Evolutionary conservation across 1,140 invertebrate species (phyloP).

Genomic region (Heliothis virescens): DNA sequence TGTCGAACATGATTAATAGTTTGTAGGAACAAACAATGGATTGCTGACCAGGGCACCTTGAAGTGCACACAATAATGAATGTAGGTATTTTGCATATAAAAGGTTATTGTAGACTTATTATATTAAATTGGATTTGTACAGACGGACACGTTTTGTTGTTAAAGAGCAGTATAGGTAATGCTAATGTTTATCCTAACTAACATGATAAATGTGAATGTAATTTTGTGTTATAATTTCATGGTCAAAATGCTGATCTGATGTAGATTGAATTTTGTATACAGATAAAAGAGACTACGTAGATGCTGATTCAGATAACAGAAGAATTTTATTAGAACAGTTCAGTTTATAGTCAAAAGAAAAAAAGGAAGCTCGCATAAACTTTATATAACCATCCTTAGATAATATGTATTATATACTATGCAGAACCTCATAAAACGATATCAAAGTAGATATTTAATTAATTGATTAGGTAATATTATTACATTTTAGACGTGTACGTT

Average conservation of each 20-base stretch:
- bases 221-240: background rate
- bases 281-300: too few relatives aligned
- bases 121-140: conserved; percentile 33
- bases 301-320: too few relatives aligned
- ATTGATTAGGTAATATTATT: conserved; percentile 24
- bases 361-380: background rate
- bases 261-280: too few relatives aligned
- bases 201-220: too few relatives aligned
- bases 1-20: conserved; percentile 37
- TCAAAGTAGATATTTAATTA: background rate
- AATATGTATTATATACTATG: too few relatives aligned
- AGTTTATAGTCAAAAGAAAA: too few relatives aligned
- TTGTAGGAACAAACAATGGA: conserved; percentile 20
- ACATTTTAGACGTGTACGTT: background rate
- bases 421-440: background rate
- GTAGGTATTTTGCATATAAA: conserved; percentile 24
- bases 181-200: background rate
- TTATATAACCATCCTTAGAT: background rate
- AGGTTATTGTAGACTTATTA: conserved; percentile 10
- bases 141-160: background rate
- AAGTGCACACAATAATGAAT: conserved; percentile 28
- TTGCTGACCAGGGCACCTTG: conserved; percentile 33
- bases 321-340: too few relatives aligned
- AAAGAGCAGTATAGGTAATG: background rate
- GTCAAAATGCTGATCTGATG: background rate